Percentiles rank a stretch among this genome's conserved stretches.
Conservation (phyloP, 2,113 vertebrate species). For the Thamnophis sirtalis region DNA sequence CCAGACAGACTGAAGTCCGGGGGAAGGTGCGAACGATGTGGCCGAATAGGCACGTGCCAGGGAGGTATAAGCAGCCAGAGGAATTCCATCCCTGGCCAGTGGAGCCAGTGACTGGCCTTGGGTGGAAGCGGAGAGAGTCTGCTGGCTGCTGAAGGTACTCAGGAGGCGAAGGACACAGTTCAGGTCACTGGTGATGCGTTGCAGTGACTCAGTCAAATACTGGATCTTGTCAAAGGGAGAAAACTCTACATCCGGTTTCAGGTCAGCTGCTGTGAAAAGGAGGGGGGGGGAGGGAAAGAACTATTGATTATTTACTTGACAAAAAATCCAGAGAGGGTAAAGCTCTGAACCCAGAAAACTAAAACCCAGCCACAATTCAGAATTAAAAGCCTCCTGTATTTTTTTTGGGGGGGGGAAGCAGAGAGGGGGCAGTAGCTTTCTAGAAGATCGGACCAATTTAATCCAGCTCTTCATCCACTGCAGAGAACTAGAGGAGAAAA, state of each 20-base stretch:
- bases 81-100: neutral
- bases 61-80: conserved; percentile 14
- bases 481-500: neutral
- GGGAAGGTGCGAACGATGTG: neutral
- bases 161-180: conserved; percentile 73
- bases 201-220: conserved; percentile 76
- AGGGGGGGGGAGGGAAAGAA: neutral
- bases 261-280: conserved; percentile 22
- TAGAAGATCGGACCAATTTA: neutral
- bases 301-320: neutral
- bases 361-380: neutral
- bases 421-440: neutral
- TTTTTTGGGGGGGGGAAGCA: neutral
- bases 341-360: neutral
- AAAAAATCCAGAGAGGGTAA: fast-evolving
- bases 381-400: neutral
- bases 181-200: conserved; percentile 80
- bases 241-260: neutral
- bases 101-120: neutral
- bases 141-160: conserved; percentile 63
- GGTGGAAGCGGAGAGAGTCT: conserved; percentile 31
- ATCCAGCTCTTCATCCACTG: neutral
- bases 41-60: conserved; percentile 12
- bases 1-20: conserved; percentile 59
- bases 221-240: conserved; percentile 74